Evolutionary conservation across 37 sponge, comb jelly and placozoan genomes (phyloP).

Genomic region (Aplysina aerophoba): DNA sequence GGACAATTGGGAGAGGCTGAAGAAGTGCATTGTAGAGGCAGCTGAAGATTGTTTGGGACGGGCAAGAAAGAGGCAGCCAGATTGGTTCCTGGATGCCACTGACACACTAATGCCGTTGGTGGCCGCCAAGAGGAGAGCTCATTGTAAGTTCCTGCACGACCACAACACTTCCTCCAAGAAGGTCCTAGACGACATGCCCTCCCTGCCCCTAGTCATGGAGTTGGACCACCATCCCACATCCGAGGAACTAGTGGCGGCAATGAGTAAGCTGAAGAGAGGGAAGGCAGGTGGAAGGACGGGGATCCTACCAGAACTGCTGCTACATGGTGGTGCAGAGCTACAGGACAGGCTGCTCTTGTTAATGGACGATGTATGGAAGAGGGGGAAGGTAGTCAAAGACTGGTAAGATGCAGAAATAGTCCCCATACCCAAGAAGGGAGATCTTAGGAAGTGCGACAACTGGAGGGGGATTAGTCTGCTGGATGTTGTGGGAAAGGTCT

Average conservation of each 20-base stretch:
- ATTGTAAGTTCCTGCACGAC: background rate
- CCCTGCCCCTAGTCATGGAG: background rate
- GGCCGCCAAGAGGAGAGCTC: conserved; percentile 35
- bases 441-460: conserved; percentile 14
- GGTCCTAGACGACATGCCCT: conserved; percentile 16
- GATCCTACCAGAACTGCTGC: conserved; percentile 36
- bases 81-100: conserved; percentile 38
- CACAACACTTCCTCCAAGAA: conserved; percentile 14
- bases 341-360: conserved; percentile 4
- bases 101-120: conserved; percentile 39
- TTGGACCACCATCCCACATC: conserved; percentile 43
- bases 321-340: background rate
- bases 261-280: conserved; percentile 39
- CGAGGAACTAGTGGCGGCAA: conserved; percentile 30
- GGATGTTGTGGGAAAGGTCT: conserved; percentile 3
- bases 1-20: background rate
- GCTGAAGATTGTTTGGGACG: background rate
- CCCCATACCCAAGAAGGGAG: conserved; percentile 20
- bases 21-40: conserved; percentile 9
- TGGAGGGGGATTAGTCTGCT: conserved; percentile 35
- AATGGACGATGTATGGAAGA: conserved; percentile 9
- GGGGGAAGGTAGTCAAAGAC: conserved; percentile 12
- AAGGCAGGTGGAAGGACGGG: conserved; percentile 42
- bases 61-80: conserved; percentile 51
- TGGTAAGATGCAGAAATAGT: conserved; percentile 37